Base-by-base conservation (phyloP, 2,797 vertebrate genomes). In the Sphenodon punctatus region DNA sequence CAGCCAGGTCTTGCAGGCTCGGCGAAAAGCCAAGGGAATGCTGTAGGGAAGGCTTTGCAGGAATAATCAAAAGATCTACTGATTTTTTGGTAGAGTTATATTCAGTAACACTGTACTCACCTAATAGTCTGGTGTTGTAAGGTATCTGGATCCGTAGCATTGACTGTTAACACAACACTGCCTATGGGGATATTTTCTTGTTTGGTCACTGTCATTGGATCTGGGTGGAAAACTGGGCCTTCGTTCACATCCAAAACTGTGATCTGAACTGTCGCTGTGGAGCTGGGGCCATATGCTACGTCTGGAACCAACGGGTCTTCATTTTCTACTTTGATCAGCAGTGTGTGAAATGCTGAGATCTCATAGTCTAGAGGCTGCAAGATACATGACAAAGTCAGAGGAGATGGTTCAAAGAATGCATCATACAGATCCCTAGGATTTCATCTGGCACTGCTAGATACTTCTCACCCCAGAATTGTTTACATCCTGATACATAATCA, bases 301-400 rank as follows among this genome's bases (percentile, higher is more conserved):
- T 98, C 96, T 0, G 97, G 97, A 39, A 99, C 97, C 82, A 99
- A 92, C 0, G 96, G 96, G 87, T 99, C 98, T 86, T 99, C 98
- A 0, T 99, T 99, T 71, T 99, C 98, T 10, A 99, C 98, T 89
- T 96, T 98, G 95, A 99, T 98, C 85, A 98, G 95, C 59, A 99
- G 90, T 0, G 96, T 98, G 94, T 98, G 97, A 51, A 97, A 97
- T 1, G 95, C 95, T 0, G 95, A 96, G 64, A 97, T 97, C 94
- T 99, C 98, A 0, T 98, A 99, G 92, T 99, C 97, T 68, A 99
- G 91, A 68, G 98, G 97, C 98, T 99, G 92, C 2, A 88, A 90
- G 25, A 34, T 2, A 92, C n/a, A n/a, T n/a, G n/a, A n/a, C n/a
- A n/a, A n/a, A n/a, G n/a, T n/a, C n/a, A n/a, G n/a, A n/a, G n/a